Percentiles rank a stretch among this genome's conserved stretches.
Conservation (phyloP, 2,797 vertebrate species). For the Typhlichthys subterraneus region DNA sequence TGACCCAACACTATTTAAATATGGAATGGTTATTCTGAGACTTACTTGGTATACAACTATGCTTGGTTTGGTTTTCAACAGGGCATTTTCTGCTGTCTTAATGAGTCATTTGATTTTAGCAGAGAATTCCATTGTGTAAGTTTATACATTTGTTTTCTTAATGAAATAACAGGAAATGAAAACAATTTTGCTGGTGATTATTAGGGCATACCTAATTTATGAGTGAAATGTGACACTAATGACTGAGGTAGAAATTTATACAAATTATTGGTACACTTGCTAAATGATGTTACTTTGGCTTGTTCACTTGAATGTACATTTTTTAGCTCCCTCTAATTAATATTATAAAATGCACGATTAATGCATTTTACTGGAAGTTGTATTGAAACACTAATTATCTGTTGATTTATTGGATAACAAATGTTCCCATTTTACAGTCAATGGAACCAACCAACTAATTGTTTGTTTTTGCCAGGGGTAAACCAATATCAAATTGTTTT, state of each 20-base stretch:
- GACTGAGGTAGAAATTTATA: background rate
- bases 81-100: constrained; percentile 11
- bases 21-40: constrained; percentile 14
- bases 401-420: too few species aligned
- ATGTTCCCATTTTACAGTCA: too few species aligned
- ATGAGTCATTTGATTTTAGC: constrained; percentile 17
- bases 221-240: background rate
- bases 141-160: background rate
- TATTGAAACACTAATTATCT: background rate
- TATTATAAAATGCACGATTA: background rate
- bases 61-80: constrained; percentile 6
- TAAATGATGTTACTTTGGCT: constrained; percentile 3
- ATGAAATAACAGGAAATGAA: constrained; percentile 23
- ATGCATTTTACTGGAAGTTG: too few species aligned
- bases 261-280: background rate
- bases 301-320: background rate
- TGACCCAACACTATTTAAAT: constrained; percentile 36
- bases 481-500: background rate
- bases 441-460: background rate
- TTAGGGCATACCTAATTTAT: background rate
- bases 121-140: background rate
- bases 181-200: constrained; percentile 5
- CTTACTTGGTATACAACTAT: constrained; percentile 3
- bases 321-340: background rate
- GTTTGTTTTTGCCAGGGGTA: background rate